These are phyloP conservation scores for Aquatica leii DNA, from an alignment of 2,888 invertebrate species.

Conservation along the genomic window DNA sequence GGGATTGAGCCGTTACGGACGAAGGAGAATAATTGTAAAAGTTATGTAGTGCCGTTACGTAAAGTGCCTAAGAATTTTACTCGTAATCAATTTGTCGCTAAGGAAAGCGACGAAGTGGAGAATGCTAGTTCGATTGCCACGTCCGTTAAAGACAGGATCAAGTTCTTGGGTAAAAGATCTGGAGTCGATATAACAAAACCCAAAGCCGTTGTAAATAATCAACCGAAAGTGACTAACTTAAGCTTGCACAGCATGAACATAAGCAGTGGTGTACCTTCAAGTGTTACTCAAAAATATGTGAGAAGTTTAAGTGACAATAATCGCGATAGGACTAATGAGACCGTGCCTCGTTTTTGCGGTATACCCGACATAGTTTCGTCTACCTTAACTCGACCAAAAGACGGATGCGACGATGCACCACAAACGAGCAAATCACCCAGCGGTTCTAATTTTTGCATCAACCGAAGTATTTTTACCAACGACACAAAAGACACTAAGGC, in stretches of 20 bases:
- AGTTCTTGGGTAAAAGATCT: conserved; percentile 43
- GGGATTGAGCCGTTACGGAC: conserved; percentile 15
- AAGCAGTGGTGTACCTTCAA: conserved; percentile 46
- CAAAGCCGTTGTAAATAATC: conserved; percentile 10
- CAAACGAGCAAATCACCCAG: conserved; percentile 4
- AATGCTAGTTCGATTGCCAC: conserved; percentile 27
- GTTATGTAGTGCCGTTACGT: conserved; percentile 48
- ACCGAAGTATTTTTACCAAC: conserved; percentile 47
- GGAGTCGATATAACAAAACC: conserved; percentile 43
- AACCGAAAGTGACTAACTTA: conserved; percentile 47
- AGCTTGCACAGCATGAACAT: conserved; percentile 51
- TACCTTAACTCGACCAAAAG: conserved; percentile 36
- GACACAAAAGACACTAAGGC: conserved; percentile 10
- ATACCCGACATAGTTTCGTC: conserved; percentile 51
- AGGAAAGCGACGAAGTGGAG: not conserved
- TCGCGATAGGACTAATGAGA: not conserved
- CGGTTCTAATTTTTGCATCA: conserved; percentile 43
- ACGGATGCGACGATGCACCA: not conserved
- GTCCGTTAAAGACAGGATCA: conserved; percentile 37
- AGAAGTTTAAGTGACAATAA: conserved; percentile 28
- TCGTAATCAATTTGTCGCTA: conserved; percentile 50
- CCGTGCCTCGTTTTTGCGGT: conserved; percentile 12
- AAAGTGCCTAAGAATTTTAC: conserved; percentile 59
- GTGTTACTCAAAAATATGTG: conserved; percentile 55
- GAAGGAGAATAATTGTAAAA: conserved; percentile 46